Evolutionary conservation across 2,113 vertebrate genomes (phyloP), one percentile per base, ranked within the genome.

Genomic region (Taxidea taxus): DNA sequence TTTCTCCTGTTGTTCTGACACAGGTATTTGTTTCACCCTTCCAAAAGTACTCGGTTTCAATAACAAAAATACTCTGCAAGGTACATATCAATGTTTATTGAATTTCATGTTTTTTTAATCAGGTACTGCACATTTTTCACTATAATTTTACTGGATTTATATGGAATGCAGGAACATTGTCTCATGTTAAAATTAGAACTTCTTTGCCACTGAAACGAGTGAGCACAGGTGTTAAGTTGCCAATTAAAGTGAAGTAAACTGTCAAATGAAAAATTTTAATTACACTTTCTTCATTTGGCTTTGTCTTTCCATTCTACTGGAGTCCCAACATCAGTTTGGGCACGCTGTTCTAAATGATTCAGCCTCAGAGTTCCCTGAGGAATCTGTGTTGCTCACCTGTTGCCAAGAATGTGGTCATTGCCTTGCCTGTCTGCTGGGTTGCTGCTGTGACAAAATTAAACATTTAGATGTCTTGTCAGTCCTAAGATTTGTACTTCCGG

Each of bases 171-270:
- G 23, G 12, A 97, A 87, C 20, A 68, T 44, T 92, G 39, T 81
- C 87, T 95, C 39, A 23, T 64, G 25, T 87, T 95, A 88, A 97
- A 97, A 93, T 54, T 56, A 44, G 34, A 84, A 75, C 20, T 64
- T 23, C 29, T 64, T 64, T 91, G 31, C 51, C 66, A 64, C 9
- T 25, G 21, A 95, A 91, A 90, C n/a, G 72, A 90, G 34, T 31
- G 72, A 90, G 34, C 44, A 49, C 81, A 97, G 66, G 77, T 92
- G 64, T 78, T 84, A 92, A 97, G 14, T 66, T 96, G 60, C 47
- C 95, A 97, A 92, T 95, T 97, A 95, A 82, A 96, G 25, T 81
- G 51, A 95, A 93, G 68, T 39, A 90, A 96, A 88, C 37, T 96
- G 75, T 94, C 87, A 75, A 77, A 60, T 0, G 7, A 87, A 95